Evolutionary conservation across 2,888 invertebrate genomes (phyloP).

Genomic region (Drosophila kokeensis): DNA sequence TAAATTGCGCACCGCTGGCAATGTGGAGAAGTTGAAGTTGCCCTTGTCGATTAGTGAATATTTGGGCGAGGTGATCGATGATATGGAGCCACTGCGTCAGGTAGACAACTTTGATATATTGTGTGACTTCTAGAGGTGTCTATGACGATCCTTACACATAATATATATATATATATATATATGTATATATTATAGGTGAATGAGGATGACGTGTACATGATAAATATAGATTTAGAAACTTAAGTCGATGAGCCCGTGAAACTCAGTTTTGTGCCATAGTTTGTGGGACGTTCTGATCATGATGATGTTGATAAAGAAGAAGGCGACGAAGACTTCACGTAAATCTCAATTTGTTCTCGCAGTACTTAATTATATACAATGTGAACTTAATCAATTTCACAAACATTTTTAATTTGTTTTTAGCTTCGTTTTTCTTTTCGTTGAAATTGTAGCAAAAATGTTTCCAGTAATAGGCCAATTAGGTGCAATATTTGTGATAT

Average conservation of each 20-base stretch:
- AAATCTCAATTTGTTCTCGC: conserved; percentile 35
- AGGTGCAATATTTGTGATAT: conserved; percentile 85
- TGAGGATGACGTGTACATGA: conserved; percentile 48
- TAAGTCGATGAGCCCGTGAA: conserved; percentile 61
- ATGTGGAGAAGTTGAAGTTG: conserved; percentile 87
- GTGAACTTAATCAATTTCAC: not conserved
- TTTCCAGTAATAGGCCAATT: conserved; percentile 81
- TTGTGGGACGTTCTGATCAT: conserved; percentile 14
- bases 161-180: conserved; percentile 24
- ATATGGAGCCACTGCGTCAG: conserved; percentile 83
- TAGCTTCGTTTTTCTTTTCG: conserved; percentile 21
- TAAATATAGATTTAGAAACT: conserved; percentile 46
- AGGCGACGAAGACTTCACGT: conserved; percentile 13
- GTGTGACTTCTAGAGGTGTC: conserved; percentile 73
- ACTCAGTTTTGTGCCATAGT: conserved; percentile 60
- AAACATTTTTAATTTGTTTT: conserved; percentile 25
- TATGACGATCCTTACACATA: not conserved
- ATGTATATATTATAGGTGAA: conserved; percentile 50
- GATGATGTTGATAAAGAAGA: not conserved
- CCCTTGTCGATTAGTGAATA: conserved; percentile 87
- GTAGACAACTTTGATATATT: conserved; percentile 85
- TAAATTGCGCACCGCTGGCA: conserved; percentile 85
- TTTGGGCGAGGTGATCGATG: conserved; percentile 86
- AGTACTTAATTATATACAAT: not conserved
- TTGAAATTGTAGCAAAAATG: conserved; percentile 65